Evolutionary conservation across 2,797 vertebrate species (phyloP).

Genomic region (Adrianichthys oophorus): DNA sequence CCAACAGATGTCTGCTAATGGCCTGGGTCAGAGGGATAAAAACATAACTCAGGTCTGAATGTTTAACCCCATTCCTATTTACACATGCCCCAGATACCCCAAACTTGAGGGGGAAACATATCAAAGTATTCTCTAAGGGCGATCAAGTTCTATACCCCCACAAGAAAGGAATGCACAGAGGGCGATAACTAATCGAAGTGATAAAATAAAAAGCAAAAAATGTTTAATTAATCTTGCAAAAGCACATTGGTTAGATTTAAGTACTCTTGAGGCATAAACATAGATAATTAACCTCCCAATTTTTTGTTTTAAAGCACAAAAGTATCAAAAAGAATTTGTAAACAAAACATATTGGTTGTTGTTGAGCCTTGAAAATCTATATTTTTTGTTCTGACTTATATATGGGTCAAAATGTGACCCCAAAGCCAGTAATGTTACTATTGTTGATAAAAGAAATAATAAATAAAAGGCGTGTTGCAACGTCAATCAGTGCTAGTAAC

Average conservation of each 20-base stretch:
- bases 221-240: constrained; percentile 46
- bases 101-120: constrained; percentile 23
- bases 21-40: constrained; percentile 42
- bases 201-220: constrained; percentile 13
- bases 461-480: too few species aligned
- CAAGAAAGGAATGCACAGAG: constrained; percentile 3
- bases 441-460: too few species aligned
- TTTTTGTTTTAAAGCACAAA: too few species aligned
- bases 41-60: constrained; percentile 36
- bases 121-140: constrained; percentile 27
- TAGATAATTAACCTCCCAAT: constrained; percentile 35
- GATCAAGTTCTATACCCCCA: constrained; percentile 7
- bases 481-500: too few species aligned
- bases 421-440: too few species aligned
- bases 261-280: constrained; percentile 40
- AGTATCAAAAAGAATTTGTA: too few species aligned
- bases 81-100: constrained; percentile 19
- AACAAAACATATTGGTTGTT: too few species aligned
- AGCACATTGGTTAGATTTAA: constrained; percentile 31
- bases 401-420: too few species aligned
- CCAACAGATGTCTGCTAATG: constrained; percentile 67
- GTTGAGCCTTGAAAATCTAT: too few species aligned
- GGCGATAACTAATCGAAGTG: constrained; percentile 28
- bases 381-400: too few species aligned
- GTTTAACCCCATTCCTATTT: constrained; percentile 49